phyloP scores from a whole-genome alignment of 2,113 vertebrate genomes.

The Falcunculus frontatus region DNA sequence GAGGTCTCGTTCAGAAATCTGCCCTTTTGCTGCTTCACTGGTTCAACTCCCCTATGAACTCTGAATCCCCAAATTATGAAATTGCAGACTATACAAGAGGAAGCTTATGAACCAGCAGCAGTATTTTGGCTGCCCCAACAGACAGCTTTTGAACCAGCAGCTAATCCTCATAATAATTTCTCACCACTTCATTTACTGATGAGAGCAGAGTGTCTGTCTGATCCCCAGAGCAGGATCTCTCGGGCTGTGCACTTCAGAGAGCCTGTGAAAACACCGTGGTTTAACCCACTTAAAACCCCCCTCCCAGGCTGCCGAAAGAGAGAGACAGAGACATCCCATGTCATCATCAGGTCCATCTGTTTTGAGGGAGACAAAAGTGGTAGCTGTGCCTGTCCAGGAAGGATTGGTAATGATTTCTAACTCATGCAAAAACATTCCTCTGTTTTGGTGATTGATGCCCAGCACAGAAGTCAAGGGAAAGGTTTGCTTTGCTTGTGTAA shows the following conservation, averaged over 20 bases:
- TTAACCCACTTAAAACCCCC: neutral
- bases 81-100: neutral
- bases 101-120: neutral
- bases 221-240: neutral
- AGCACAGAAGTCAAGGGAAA: neutral
- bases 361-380: neutral
- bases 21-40: neutral
- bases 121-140: neutral
- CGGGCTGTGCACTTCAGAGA: neutral
- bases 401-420: neutral
- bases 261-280: neutral
- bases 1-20: neutral
- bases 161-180: constrained; percentile 34
- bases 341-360: neutral
- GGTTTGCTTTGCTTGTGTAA: neutral
- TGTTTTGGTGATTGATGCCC: neutral
- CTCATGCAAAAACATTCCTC: neutral
- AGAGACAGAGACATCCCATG: neutral
- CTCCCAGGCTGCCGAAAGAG: neutral
- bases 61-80: neutral
- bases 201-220: neutral
- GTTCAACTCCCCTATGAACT: neutral
- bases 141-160: neutral
- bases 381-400: neutral
- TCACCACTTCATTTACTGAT: neutral